Conservation (phyloP, 2,797 vertebrate species). For the Pteronotus mesoamericanus region DNA sequence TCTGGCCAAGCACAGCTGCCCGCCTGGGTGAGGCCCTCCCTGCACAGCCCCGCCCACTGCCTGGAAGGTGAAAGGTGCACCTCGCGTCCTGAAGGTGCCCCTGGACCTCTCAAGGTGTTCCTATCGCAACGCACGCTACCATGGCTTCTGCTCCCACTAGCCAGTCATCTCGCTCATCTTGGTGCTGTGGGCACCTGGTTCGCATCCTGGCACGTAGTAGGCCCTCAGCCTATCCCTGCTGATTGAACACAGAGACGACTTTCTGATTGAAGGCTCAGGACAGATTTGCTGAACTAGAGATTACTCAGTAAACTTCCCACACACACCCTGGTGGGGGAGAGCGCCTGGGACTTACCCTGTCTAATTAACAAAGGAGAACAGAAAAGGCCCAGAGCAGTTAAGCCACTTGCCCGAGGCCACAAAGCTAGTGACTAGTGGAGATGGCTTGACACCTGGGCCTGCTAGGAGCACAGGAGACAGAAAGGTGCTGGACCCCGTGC, state of each 20-base stretch:
- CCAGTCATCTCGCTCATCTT: fast-evolving
- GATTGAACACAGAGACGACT: neutral
- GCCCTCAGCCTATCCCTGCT: neutral
- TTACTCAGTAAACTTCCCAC: neutral
- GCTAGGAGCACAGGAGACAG: fast-evolving
- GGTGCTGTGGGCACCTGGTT: neutral
- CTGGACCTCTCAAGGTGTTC: fast-evolving
- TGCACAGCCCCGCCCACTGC: fast-evolving
- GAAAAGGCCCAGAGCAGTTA: neutral
- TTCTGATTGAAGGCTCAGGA: neutral
- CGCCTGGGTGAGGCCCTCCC: neutral
- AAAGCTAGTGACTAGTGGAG: fast-evolving
- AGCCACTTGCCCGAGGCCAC: neutral
- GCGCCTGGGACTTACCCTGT: neutral
- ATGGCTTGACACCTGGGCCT: neutral
- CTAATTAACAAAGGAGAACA: neutral
- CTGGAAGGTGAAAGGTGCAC: neutral
- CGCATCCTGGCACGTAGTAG: neutral
- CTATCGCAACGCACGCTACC: fast-evolving
- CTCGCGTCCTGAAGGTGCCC: fast-evolving
- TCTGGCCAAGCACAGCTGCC: fast-evolving
- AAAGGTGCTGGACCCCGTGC: fast-evolving
- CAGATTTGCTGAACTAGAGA: neutral
- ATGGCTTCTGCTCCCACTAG: fast-evolving
- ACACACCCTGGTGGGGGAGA: neutral